Conservation (phyloP, 1,140 invertebrate genomes). For the Euura saliciscinereae region DNA sequence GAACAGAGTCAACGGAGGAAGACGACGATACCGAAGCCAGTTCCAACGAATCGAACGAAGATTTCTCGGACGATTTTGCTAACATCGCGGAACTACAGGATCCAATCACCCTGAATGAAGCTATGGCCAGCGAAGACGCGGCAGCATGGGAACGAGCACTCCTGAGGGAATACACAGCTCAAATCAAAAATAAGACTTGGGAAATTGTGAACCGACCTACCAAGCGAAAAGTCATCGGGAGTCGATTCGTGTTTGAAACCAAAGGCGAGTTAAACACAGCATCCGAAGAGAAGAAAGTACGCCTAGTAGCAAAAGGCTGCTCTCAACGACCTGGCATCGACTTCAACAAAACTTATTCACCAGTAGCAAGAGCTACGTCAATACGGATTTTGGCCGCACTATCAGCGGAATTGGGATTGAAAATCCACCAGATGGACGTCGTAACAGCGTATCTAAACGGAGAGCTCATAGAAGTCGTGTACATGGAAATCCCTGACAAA, state of each 20-base stretch:
- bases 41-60: neutral
- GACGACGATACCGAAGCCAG: neutral
- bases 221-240: constrained; percentile 33
- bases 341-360: constrained; percentile 30
- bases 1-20: neutral
- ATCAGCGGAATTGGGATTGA: constrained; percentile 15
- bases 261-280: constrained; percentile 25
- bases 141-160: constrained; percentile 12
- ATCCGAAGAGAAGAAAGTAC: constrained; percentile 21
- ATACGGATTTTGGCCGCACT: constrained; percentile 7
- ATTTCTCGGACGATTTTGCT: neutral
- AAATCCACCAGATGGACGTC: constrained; percentile 37
- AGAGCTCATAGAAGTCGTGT: constrained; percentile 30
- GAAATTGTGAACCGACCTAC: neutral
- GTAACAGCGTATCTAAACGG: constrained; percentile 35
- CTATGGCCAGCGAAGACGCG: constrained; percentile 8
- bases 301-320: constrained; percentile 29
- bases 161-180: neutral
- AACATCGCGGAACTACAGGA: neutral
- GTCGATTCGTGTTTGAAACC: constrained; percentile 42
- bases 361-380: constrained; percentile 21
- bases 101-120: constrained; percentile 10
- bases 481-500: constrained; percentile 20
- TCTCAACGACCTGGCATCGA: constrained; percentile 24
- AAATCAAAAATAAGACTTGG: constrained; percentile 15